These are phyloP conservation scores for Barnardius zonarius DNA, from an alignment of 2,113 vertebrate species.

Conservation along the genomic window DNA sequence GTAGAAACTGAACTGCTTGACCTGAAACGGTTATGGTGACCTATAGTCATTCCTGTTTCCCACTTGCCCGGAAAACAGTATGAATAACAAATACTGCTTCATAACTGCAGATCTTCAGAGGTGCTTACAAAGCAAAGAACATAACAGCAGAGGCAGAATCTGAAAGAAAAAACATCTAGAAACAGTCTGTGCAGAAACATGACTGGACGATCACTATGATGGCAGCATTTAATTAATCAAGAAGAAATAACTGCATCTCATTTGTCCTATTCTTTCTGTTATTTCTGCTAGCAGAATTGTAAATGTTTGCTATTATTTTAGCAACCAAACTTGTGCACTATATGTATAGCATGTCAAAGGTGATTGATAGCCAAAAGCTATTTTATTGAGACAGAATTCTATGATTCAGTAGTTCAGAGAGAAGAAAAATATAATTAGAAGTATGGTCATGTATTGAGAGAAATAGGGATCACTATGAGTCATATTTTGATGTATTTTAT, in stretches of 20 bases:
- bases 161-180: slow-evolving; percentile 66
- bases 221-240: slow-evolving; percentile 26
- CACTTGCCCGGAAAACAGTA: slow-evolving; percentile 31
- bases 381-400: neutral
- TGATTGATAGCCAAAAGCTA: neutral
- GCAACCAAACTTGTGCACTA: neutral
- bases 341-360: neutral
- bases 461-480: neutral
- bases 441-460: neutral
- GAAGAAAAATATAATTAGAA: neutral
- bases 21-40: slow-evolving; percentile 29
- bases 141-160: slow-evolving; percentile 46
- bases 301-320: slow-evolving; percentile 14
- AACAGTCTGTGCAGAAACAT: neutral
- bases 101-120: slow-evolving; percentile 25
- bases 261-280: slow-evolving; percentile 18
- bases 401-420: slow-evolving; percentile 2
- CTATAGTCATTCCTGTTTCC: slow-evolving; percentile 22
- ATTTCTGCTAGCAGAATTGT: slow-evolving; percentile 17
- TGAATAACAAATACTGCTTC: slow-evolving; percentile 66
- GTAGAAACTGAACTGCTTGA: slow-evolving; percentile 37
- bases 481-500: neutral
- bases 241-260: neutral
- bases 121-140: slow-evolving; percentile 58
- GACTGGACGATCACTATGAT: neutral